Evolutionary conservation across 2,797 vertebrate species (phyloP), one percentile per base, ranked within the genome.

Genomic region (Vireo griseus): DNA sequence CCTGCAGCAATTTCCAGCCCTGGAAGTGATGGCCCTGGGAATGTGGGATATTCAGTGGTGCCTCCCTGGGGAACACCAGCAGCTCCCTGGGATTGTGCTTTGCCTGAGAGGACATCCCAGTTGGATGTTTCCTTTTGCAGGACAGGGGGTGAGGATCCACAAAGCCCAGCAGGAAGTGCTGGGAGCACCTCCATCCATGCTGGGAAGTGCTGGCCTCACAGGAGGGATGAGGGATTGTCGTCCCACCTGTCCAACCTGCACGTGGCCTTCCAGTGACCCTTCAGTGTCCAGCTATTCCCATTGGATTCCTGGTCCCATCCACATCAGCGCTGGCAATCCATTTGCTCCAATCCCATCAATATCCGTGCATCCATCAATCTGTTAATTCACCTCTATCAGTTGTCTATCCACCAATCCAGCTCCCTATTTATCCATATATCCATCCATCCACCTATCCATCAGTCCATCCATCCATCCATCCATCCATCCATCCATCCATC

Each of bases 191-290:
- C 9, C 13, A 11, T n/a, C 72, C 40, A 1, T 24, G 10, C 28
- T 13, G 48, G 72, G 79, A 20, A 55, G 16, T 19, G 18, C 6
- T 29, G 59, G 29, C 8, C 7, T 55, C 18, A 0, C 11, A 10
- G 42, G 26, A 71, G 42, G 25, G 24, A 21, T 52, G 45, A 10
- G 22, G 45, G 16, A 9, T 9, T 24, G 18, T 44, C 45, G 51
- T 24, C 26, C 25, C 25, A 8, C 8, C 37, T 6, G 2, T 35
- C 57, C 0, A 0, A 50, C 21, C 21, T 42, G 15, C 21, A 40
- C 0, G 0, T 25, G 45, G 20, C 57, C 29, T 19, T 48, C 45
- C 28, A 11, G 58, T 16, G 16, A 48, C 25, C 63, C 48, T 25
- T 16, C 39, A 33, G 22, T 16, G 18, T 20, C 26, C 45, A 28